Evolutionary conservation across 2,113 vertebrate species (phyloP).

Genomic region (Verasper variegatus): DNA sequence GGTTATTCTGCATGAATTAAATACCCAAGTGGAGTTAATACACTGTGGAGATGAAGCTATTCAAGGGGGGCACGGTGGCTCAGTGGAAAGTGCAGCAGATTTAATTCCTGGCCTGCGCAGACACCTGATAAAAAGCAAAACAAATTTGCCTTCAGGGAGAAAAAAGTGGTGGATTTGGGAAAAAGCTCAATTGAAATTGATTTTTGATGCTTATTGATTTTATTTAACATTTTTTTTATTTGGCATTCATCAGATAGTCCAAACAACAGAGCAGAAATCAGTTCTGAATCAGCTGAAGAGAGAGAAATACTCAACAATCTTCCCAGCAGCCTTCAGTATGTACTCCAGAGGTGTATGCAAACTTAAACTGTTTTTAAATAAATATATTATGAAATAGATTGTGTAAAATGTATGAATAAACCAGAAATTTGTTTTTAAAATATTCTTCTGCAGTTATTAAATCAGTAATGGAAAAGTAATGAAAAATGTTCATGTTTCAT

Average conservation of each 20-base stretch:
- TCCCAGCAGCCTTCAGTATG: background rate
- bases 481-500: too few species aligned
- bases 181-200: background rate
- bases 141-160: background rate
- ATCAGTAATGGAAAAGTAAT: too few species aligned
- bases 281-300: too few species aligned
- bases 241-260: background rate
- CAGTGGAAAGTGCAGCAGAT: conserved; percentile 11
- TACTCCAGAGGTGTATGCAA: background rate
- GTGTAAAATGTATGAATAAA: background rate
- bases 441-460: background rate
- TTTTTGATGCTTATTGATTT: background rate
- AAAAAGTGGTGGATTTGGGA: background rate
- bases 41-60: background rate
- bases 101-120: background rate
- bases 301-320: background rate
- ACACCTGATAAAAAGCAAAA: conserved; percentile 21
- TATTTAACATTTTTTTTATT: background rate
- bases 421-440: background rate
- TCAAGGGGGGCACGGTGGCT: background rate
- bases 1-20: conserved; percentile 6
- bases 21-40: conserved; percentile 22
- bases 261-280: background rate
- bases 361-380: background rate
- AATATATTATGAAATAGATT: background rate